Conservation (phyloP, 2,888 invertebrate genomes). For the Drosophila monieri region DNA sequence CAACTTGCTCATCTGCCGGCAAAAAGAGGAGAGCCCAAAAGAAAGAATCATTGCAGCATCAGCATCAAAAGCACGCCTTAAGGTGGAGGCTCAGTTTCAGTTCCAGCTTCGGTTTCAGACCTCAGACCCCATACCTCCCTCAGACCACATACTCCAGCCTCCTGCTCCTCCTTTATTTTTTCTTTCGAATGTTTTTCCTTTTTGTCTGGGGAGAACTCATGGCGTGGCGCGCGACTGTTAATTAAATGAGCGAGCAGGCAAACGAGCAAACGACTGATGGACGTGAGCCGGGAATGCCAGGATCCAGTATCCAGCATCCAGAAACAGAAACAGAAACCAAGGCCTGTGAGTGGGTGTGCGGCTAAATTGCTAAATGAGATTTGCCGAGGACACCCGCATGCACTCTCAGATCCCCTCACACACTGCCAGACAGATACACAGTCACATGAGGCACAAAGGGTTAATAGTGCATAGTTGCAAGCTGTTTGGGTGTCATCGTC, state of each 20-base stretch:
- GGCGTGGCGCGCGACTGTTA: slow-evolving; percentile 81
- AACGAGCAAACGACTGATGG: slow-evolving; percentile 81
- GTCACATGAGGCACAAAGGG: slow-evolving; percentile 67
- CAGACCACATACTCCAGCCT: slow-evolving; percentile 14
- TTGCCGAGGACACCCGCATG: slow-evolving; percentile 72
- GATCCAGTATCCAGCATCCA: slow-evolving; percentile 56
- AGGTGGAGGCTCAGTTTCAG: slow-evolving; percentile 27
- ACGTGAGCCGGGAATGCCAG: slow-evolving; percentile 48
- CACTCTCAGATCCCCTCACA: slow-evolving; percentile 24
- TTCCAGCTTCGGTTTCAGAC: slow-evolving; percentile 20
- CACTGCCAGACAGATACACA: slow-evolving; percentile 18
- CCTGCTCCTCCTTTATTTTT: slow-evolving; percentile 20
- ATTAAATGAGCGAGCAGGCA: slow-evolving; percentile 82
- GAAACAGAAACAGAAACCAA: slow-evolving; percentile 15
- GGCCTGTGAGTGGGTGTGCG: slow-evolving; percentile 75
- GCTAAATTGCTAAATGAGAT: slow-evolving; percentile 81
- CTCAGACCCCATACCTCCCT: neutral
- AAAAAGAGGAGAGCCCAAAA: slow-evolving; percentile 12
- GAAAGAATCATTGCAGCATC: slow-evolving; percentile 41
- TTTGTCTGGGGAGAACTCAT: slow-evolving; percentile 24
- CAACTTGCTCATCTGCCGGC: slow-evolving; percentile 59
- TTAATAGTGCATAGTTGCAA: slow-evolving; percentile 77
- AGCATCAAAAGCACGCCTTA: slow-evolving; percentile 27
- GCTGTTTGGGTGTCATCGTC: slow-evolving; percentile 46
- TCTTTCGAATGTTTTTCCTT: slow-evolving; percentile 5